These are phyloP conservation scores for Hirtodrosophila alboralis DNA, from an alignment of 2,888 invertebrate species.

Conservation along the genomic window DNA sequence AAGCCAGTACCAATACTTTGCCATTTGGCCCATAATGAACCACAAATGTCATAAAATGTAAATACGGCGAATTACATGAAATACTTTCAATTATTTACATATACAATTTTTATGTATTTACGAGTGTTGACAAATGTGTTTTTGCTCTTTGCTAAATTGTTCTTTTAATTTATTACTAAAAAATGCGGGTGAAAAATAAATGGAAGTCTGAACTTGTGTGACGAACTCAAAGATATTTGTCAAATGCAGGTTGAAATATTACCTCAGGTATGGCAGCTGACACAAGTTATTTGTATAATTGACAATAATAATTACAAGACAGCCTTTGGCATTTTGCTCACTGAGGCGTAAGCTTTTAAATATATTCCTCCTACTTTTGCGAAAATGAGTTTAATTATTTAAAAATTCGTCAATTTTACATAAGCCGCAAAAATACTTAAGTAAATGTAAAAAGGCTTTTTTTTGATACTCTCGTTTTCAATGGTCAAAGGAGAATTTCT, in stretches of 20 bases:
- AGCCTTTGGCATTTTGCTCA: constrained; percentile 20
- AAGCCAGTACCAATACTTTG: background rate
- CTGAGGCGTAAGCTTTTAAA: constrained; percentile 9
- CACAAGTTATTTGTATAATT: constrained; percentile 14
- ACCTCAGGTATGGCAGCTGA: background rate
- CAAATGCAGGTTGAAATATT: background rate
- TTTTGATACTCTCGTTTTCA: constrained; percentile 9
- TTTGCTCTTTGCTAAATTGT: background rate
- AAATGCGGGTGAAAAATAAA: background rate
- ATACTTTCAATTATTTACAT: constrained; percentile 11
- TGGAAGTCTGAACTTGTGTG: background rate
- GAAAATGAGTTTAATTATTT: constrained; percentile 51
- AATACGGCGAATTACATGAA: constrained; percentile 12
- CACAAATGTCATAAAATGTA: constrained; percentile 26
- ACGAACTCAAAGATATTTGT: background rate
- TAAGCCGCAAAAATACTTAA: constrained; percentile 5
- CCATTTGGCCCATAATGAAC: background rate
- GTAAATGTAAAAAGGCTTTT: background rate
- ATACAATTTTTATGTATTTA: constrained; percentile 5
- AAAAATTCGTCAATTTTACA: constrained; percentile 31
- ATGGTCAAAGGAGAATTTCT: too few species aligned
- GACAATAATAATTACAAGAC: constrained; percentile 14
- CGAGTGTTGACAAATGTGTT: background rate
- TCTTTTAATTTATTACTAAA: background rate
- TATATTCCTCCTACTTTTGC: constrained; percentile 15